Percentiles rank a stretch among this genome's conserved stretches.
These are phyloP conservation scores for Siderastrea siderea DNA, from an alignment of 92 coral and sea anemone species.

Conservation along the genomic window DNA sequence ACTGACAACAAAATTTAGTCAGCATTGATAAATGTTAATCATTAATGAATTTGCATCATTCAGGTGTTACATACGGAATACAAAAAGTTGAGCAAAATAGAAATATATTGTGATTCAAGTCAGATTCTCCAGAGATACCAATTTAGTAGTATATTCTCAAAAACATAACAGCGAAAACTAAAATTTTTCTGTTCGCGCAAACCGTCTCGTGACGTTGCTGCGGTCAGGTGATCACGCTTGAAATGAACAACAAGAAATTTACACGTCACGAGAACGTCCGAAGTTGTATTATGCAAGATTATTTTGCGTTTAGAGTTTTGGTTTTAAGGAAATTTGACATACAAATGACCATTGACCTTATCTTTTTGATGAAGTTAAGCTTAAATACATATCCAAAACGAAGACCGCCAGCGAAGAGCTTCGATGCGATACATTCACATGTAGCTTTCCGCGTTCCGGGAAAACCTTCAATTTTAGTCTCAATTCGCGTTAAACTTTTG, in stretches of 20 bases:
- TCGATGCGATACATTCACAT: not conserved
- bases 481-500: not conserved
- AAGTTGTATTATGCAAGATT: not conserved
- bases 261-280: slow-evolving; percentile 11
- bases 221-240: slow-evolving; percentile 2
- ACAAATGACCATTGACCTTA: not conserved
- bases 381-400: not conserved
- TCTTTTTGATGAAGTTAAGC: not conserved
- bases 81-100: not conserved
- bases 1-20: not conserved
- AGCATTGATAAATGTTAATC: not conserved
- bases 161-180: not conserved
- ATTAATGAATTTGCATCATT: slow-evolving; percentile 4
- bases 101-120: not conserved
- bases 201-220: slow-evolving; percentile 6
- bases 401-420: not conserved
- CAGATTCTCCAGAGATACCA: not conserved
- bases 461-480: not conserved
- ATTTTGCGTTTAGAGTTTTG: not conserved
- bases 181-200: not conserved
- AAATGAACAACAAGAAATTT: not conserved
- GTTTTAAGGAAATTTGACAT: not conserved
- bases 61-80: not conserved
- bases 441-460: not conserved
- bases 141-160: not conserved